Evolutionary conservation across 2,113 vertebrate genomes (phyloP), one percentile per base, ranked within the genome.

Genomic region (Nanger granti): DNA sequence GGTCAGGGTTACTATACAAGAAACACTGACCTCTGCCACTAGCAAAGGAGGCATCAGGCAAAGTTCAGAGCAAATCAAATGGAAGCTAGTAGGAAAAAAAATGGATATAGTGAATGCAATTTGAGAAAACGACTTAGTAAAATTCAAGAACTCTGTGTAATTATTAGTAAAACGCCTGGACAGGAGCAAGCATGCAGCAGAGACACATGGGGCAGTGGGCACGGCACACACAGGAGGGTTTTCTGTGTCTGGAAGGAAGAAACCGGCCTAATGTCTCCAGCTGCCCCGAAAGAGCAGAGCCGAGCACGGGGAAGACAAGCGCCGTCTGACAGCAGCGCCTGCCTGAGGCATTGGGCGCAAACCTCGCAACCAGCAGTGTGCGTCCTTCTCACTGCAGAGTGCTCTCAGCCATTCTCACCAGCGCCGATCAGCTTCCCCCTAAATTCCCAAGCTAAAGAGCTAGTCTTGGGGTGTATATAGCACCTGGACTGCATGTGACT

Each of bases 341-440:
- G 0, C 4, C 7, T 18, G 24, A 29, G 0, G 14, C 0, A 0
- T 29, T 5, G 12, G 34, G 0, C 22, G 18, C 34, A 20, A 1
- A 1, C 1, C 29, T 3, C 1, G 26, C 5, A 7, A 31, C 5
- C 55, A 7, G n/a, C 26, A 8, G 29, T 3, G 5, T 24, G 8
- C 8, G 3, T 2, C 12, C 3, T 8, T 62, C 14, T 22, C 37
- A 34, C 11, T 2, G 57, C 28, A n/a, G 18, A 49, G 7, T 0
- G 4, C 7, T 9, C 17, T 54, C n/a, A 7, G 31, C 26, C 15
- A 6, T 20, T 54, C 52, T 83, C 82, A 17, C 1, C 73, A 31
- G 34, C 82, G 44, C 17, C 91, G 31, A 17, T n/a, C 7, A 11
- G 13, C 34, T 14, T 37, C 29, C 11, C 55, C 37, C 3, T 8